A percentile compares a stretch with the other conserved stretches of the same genome.
These are phyloP conservation scores for Enteromius argenteus DNA, from an alignment of 2,797 vertebrate species.

Conservation along the genomic window DNA sequence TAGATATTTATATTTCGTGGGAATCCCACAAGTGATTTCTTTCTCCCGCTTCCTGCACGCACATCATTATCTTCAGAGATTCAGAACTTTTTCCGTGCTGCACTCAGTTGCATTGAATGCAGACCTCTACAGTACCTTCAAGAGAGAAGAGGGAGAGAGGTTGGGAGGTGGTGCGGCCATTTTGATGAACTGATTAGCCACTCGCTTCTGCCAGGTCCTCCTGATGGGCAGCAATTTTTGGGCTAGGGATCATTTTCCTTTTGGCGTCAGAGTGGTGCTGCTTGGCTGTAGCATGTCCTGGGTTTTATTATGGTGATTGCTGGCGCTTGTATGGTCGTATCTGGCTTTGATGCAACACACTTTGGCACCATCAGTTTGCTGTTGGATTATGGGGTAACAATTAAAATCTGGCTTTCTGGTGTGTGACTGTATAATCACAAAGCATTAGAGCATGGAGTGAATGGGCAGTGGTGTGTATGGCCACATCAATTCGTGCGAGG, in stretches of 20 bases:
- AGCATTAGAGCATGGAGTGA: conserved; percentile 48
- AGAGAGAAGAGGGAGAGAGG: conserved; percentile 8
- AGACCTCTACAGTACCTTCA: not conserved
- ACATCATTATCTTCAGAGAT: not conserved
- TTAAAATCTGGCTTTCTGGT: conserved; percentile 55
- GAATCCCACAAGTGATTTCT: not conserved
- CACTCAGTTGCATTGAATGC: not conserved
- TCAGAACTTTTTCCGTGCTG: not conserved
- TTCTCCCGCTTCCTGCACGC: not conserved
- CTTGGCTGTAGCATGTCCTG: conserved; percentile 49
- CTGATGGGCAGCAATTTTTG: conserved; percentile 49
- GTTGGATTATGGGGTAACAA: conserved; percentile 59
- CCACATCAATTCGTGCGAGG: conserved; percentile 5
- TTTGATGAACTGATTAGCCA: conserved; percentile 43
- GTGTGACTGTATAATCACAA: conserved; percentile 57
- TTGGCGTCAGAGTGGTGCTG: conserved; percentile 41
- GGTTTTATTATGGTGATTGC: conserved; percentile 62
- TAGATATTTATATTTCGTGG: not conserved
- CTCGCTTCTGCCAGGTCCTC: conserved; percentile 51
- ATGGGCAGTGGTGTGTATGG: conserved; percentile 28
- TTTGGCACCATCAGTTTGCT: conserved; percentile 59
- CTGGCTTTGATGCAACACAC: conserved; percentile 50
- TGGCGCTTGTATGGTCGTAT: conserved; percentile 54
- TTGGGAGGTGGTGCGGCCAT: conserved; percentile 11
- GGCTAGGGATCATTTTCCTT: conserved; percentile 59